These are phyloP conservation scores for Diarsia mendica DNA, from an alignment of 2,888 invertebrate species.

Conservation along the genomic window DNA sequence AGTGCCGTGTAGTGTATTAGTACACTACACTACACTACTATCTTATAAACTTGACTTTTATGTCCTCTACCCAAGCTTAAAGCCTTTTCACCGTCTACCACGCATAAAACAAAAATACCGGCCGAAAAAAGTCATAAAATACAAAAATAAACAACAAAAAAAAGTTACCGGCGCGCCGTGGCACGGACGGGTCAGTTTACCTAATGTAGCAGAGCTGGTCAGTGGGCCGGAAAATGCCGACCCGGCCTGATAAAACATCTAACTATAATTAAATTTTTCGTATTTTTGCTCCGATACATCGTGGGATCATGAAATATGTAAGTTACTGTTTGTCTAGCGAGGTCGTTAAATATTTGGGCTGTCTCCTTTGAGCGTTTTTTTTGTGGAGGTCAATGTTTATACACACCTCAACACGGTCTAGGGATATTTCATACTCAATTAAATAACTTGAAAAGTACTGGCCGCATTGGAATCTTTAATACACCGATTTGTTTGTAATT, in stretches of 20 bases:
- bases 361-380: background rate
- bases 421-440: too few relatives aligned
- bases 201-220: constrained; percentile 58
- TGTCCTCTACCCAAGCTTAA: background rate
- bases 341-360: background rate
- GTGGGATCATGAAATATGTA: constrained; percentile 25
- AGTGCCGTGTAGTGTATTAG: too few relatives aligned
- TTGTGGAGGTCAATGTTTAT: background rate
- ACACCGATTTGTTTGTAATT: too few relatives aligned
- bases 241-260: constrained; percentile 56
- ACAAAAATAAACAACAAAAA: constrained; percentile 58
- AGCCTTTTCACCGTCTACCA: constrained; percentile 1
- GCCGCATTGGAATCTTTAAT: too few relatives aligned
- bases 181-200: constrained; percentile 50
- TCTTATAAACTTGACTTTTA: background rate
- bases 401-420: too few relatives aligned
- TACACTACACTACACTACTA: background rate
- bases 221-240: constrained; percentile 56
- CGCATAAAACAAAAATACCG: constrained; percentile 48
- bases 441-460: too few relatives aligned
- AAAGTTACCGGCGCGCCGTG: constrained; percentile 15
- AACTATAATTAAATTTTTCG: constrained; percentile 61
- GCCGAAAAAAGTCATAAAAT: constrained; percentile 45
- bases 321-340: constrained; percentile 9
- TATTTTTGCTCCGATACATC: constrained; percentile 49